Evolutionary conservation across 1,140 invertebrate genomes (phyloP).

Genomic region (Ruditapes philippinarum): DNA sequence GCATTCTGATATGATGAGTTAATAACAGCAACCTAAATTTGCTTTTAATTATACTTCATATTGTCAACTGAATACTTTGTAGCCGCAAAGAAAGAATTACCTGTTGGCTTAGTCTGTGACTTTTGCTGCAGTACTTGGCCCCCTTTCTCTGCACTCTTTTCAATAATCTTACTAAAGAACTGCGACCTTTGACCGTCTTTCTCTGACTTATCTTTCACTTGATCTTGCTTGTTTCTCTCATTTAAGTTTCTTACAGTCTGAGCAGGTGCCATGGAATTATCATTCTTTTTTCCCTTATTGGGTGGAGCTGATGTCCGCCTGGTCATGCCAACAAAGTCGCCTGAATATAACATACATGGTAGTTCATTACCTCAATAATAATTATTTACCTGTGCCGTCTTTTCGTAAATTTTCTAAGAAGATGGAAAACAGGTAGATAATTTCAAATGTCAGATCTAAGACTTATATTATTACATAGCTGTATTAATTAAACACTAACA

Average conservation of each 20-base stretch:
- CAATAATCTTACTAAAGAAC: conserved; percentile 11
- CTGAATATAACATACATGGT: background rate
- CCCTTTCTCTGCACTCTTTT: background rate
- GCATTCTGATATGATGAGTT: no score
- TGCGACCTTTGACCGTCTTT: background rate
- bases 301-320: background rate
- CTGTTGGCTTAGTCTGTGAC: background rate
- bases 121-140: background rate
- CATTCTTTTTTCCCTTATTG: background rate
- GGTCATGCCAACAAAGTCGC: background rate
- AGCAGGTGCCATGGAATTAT: background rate
- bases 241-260: background rate
- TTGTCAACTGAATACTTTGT: no score
- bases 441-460: no score
- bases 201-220: background rate
- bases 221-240: background rate
- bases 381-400: no score
- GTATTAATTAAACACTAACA: no score
- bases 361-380: no score
- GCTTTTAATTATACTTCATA: no score
- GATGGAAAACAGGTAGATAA: no score
- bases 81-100: conserved; percentile 1
- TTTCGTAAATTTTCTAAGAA: no score
- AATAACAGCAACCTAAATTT: no score
- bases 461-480: no score